A percentile compares a stretch with the other conserved stretches of the same genome.
Conservation (phyloP, 2,113 vertebrate species). For the Protobothrops flavoviridis region DNA sequence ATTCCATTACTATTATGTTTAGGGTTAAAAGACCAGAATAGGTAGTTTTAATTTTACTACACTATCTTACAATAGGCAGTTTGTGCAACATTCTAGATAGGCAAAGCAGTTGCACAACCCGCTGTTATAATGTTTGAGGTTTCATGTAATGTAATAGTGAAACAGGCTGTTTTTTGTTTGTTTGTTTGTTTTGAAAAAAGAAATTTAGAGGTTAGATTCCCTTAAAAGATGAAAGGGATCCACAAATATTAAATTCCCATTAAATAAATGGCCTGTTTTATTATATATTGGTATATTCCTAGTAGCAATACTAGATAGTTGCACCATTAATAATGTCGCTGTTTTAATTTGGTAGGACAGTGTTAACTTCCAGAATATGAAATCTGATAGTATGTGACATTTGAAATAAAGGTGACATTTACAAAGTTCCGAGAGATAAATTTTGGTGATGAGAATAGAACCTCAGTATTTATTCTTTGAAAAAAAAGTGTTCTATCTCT, state of each 20-base stretch:
- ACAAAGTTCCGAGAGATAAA: not conserved
- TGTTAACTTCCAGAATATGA: not conserved
- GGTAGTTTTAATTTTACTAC: not conserved
- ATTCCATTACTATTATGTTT: not conserved
- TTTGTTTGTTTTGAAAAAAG: not conserved
- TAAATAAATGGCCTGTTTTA: slow-evolving; percentile 20
- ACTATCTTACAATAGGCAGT: not conserved
- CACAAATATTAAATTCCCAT: not conserved
- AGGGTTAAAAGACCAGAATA: not conserved
- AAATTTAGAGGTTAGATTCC: not conserved
- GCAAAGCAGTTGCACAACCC: not conserved
- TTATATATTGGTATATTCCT: not conserved
- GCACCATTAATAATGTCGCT: not conserved
- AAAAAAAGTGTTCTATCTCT: not conserved
- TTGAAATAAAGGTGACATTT: not conserved
- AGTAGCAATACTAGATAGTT: not conserved
- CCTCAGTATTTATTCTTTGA: not conserved
- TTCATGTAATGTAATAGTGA: not conserved
- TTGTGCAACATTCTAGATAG: not conserved
- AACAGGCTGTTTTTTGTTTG: too few relatives aligned
- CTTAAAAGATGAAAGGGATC: not conserved
- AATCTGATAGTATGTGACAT: not conserved
- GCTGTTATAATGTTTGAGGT: not conserved
- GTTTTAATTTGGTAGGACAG: slow-evolving; percentile 9
- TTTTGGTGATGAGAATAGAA: not conserved